Base-by-base conservation (phyloP, 2,888 invertebrate species). In the Eristalinus sepulchralis region DNA sequence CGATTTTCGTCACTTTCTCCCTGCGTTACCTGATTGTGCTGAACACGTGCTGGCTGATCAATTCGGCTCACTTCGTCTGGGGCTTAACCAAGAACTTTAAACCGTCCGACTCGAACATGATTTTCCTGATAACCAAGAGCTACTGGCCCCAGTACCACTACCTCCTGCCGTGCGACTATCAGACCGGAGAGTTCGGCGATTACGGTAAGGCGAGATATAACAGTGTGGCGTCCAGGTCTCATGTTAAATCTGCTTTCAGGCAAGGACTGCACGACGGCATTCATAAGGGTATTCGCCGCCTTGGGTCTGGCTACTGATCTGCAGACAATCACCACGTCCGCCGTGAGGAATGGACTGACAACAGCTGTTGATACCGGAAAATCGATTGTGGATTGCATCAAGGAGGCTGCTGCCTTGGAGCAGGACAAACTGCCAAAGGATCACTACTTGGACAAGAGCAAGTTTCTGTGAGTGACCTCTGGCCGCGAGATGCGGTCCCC, bases 111-210 rank as follows among this genome's bases (percentile, higher is more conserved):
- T 95, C 96, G 3, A 96, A 96, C 91, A 93, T 95, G 86, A 95
- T 97, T 9, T 97, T 97, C 91, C 91, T 97, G 66, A 91, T 97
- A 4, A 94, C 94, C 3, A 96, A 96, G 91, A 95, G 95, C 2
- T 95, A 95, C 90, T 97, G 97, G 97, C 95, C 95, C 0, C 95
- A 96, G 84, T 97, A 96, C 90, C 97, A 97, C 90, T 97, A 97
- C 89, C 90, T 96, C 24, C 91, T 96, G 24, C 96, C 97, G 0
- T 95, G 95, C 93, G 97, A 97, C 90, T 97, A 96, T 92, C 96
- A 96, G 90, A 95, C 95, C n/a, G 96, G 96, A 9, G 97, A 97
- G 92, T 97, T 94, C 88, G 97, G 97, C 2, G 94, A 94, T 60
- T 97, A 97, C 89, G 95, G 95, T 93, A 92, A 88, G 81, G 0